Percentiles rank a stretch among this genome's conserved stretches.
phyloP scores from a whole-genome alignment of 2,888 invertebrate species.

The Acanthococcus lagerstroemiae region DNA sequence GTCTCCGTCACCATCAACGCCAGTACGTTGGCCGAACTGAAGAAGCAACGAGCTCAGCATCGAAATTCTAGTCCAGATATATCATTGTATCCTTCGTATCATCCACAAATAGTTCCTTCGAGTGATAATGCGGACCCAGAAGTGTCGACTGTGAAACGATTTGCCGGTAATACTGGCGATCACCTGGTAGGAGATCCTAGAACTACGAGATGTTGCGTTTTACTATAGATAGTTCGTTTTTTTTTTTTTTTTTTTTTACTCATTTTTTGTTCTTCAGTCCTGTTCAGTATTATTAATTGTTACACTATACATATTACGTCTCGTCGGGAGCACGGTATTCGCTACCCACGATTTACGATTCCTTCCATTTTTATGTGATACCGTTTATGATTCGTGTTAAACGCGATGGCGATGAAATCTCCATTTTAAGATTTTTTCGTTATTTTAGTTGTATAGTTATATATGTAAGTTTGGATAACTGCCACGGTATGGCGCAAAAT shows the following conservation, averaged over 20 bases:
- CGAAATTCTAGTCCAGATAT: conserved; percentile 43
- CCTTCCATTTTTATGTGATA: no score
- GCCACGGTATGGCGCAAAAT: no score
- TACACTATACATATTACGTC: no score
- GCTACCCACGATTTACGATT: no score
- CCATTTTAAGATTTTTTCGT: no score
- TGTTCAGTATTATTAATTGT: conserved; percentile 11
- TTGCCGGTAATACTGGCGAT: conserved; percentile 36
- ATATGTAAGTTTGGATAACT: no score
- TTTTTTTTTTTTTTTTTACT: no score
- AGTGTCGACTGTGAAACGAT: conserved; percentile 33
- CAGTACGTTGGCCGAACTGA: conserved; percentile 80
- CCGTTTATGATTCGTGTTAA: no score
- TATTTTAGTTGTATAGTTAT: no score
- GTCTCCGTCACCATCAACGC: conserved; percentile 71
- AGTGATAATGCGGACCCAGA: conserved; percentile 13
- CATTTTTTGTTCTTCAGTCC: not conserved
- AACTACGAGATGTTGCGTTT: conserved; percentile 35
- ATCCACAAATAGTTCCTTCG: conserved; percentile 6
- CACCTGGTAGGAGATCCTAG: conserved; percentile 38
- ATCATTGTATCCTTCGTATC: conserved; percentile 15
- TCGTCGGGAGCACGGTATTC: no score
- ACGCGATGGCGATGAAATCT: no score
- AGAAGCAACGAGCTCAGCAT: conserved; percentile 80
- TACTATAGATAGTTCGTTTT: not conserved